These are phyloP conservation scores for Antheraea yamamai DNA, from an alignment of 2,888 invertebrate genomes.

Conservation along the genomic window DNA sequence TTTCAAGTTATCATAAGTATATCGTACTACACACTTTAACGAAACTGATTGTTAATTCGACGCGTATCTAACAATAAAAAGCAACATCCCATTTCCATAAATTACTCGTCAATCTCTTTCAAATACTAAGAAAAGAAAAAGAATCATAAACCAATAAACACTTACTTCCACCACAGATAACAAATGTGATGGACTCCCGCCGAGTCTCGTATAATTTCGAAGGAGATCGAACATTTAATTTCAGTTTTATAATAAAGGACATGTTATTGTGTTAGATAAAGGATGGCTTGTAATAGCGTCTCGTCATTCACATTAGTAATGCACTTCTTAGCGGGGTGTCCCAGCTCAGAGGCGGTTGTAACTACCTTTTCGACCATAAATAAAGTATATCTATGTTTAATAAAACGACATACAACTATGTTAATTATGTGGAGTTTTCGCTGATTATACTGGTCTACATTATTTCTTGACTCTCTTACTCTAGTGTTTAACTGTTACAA, in stretches of 20 bases:
- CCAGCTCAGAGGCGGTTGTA: conserved; percentile 18
- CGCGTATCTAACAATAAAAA: conserved; percentile 21
- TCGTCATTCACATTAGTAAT: conserved; percentile 76
- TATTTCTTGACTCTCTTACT: neutral
- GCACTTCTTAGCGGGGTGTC: conserved; percentile 70
- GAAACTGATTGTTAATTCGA: neutral
- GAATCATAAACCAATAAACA: conserved; percentile 70
- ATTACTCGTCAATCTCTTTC: conserved; percentile 58
- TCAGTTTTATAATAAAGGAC: conserved; percentile 77
- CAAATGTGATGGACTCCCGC: conserved; percentile 72
- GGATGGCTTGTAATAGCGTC: conserved; percentile 78
- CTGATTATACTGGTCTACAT: neutral
- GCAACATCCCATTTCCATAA: conserved; percentile 48
- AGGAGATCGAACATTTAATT: conserved; percentile 73
- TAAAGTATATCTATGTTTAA: neutral
- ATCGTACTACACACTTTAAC: neutral
- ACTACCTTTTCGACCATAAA: neutral
- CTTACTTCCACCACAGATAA: conserved; percentile 59
- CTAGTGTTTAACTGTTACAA: too few relatives aligned
- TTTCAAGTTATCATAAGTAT: too few relatives aligned
- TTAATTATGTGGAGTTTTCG: neutral
- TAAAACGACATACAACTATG: neutral
- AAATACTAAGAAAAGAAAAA: conserved; percentile 54
- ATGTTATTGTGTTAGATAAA: conserved; percentile 74
- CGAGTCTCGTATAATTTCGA: conserved; percentile 69